Evolutionary conservation across 2,797 vertebrate genomes (phyloP).

Genomic region (Mormyrops boulengeri): DNA sequence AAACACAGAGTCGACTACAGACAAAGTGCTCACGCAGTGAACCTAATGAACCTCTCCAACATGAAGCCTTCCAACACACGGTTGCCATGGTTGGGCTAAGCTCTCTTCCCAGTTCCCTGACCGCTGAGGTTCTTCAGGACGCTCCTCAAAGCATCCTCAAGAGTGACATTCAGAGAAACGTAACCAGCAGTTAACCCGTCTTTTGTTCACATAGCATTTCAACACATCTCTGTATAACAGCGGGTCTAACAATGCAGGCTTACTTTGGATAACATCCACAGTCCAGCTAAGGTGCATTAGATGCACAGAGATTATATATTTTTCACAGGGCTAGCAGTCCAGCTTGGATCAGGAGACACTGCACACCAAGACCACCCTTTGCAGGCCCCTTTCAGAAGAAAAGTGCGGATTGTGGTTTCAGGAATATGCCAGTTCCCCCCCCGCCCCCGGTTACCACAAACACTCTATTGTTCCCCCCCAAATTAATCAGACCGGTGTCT

Average conservation of each 20-base stretch:
- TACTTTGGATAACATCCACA: not conserved
- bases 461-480: slow-evolving; percentile 8
- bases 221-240: not conserved
- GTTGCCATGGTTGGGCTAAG: not conserved
- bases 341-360: not conserved
- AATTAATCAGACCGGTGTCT: slow-evolving; percentile 12
- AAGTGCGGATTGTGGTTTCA: slow-evolving; percentile 10
- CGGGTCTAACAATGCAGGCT: not conserved
- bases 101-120: not conserved
- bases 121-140: not conserved
- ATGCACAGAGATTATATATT: not conserved
- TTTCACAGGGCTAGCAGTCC: not conserved
- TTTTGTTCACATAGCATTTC: not conserved
- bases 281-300: not conserved
- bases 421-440: not conserved
- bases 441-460: not conserved
- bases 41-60: not conserved
- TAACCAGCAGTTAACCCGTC: not conserved
- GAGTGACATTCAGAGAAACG: not conserved
- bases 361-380: not conserved
- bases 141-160: not conserved
- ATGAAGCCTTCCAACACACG: not conserved
- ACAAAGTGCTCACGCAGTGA: not conserved
- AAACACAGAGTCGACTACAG: not conserved
- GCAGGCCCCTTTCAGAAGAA: not conserved